Conservation (phyloP, 2,888 invertebrate genomes). For the Mesorhabditis sp. region DNA sequence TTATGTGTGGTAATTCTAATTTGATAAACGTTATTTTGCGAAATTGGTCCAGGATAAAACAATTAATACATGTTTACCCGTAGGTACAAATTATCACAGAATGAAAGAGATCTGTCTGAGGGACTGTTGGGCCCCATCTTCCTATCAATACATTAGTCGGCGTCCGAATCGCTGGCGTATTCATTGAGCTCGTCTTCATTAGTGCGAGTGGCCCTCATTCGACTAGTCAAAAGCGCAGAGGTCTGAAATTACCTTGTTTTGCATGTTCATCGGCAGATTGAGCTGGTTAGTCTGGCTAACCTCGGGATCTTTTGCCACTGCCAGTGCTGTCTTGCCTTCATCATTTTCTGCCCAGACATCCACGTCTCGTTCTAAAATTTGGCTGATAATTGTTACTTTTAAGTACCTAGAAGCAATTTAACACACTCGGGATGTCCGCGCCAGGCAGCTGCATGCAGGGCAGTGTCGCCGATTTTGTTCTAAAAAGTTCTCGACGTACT, state of each 20-base stretch:
- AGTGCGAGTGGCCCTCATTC: conserved; percentile 27
- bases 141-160: conserved; percentile 17
- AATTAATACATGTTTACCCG: too few species aligned
- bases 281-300: neutral
- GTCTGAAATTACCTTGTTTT: neutral
- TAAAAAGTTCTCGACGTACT: conserved; percentile 48
- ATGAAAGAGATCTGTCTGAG: neutral
- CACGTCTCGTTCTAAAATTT: conserved; percentile 61
- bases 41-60: too few species aligned
- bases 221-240: conserved; percentile 27
- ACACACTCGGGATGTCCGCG: conserved; percentile 67
- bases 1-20: too few species aligned
- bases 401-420: conserved; percentile 62
- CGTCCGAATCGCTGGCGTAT: conserved; percentile 37
- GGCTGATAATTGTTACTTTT: conserved; percentile 22
- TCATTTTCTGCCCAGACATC: conserved; percentile 64
- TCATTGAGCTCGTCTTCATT: conserved; percentile 35
- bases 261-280: neutral
- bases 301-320: conserved; percentile 62
- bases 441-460: conserved; percentile 68
- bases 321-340: conserved; percentile 64
- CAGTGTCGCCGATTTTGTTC: conserved; percentile 71
- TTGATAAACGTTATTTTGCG: too few species aligned
- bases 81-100: conserved; percentile 10
- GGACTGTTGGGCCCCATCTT: neutral